Base-by-base conservation (phyloP, 1,140 invertebrate genomes). In the Catajapyx aquilonaris region DNA sequence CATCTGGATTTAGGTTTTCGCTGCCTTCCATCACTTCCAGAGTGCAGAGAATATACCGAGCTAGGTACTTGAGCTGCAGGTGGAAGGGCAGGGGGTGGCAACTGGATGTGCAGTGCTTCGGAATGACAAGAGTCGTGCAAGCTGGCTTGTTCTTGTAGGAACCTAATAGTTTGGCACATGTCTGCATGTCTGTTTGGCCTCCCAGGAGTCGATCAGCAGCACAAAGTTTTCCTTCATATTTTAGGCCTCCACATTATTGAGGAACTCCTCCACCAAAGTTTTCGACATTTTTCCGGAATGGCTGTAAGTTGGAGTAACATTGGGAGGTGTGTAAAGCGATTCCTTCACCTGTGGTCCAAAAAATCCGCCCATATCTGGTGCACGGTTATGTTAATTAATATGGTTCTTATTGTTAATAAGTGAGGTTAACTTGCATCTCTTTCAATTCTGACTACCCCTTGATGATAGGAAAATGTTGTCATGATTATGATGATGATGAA, bases 281-380 rank as follows among this genome's bases (percentile, higher is more conserved):
- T 32, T 40, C 11, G 35, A 32, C 3, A 44, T 28, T 22, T 44
- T 44, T 2, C 39, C 39, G 17, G 42, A 44, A 25, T 16, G 35
- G 5, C 17, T 32, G 20, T 39, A 43, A 7, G 38, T 36, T 3
- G 40, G 2, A 2, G 20, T 21, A 4, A 44, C 32, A 40, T 42
- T 42, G 18, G 41, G 38, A 4, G 37, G 33, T 4, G 7, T 7
- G 25, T 38, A 40, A 2, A 40, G 15, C 7, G 7, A 15, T 2
- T 34, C 21, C 31, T 37, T 17, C 7, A 42, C 41, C 13, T 28
- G 2, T 19, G 37, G 41, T 11, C 40, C 40, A 10, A 44, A 30
- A 13, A 16, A 23, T 17, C 43, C 43, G 15, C 11, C 31, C 13
- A 11, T 4, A 31, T 44, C 41, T n/a, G n/a, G n/a, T n/a, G n/a